Base-by-base conservation (phyloP, 2,797 vertebrate genomes). In the Hemitrygon akajei region DNA sequence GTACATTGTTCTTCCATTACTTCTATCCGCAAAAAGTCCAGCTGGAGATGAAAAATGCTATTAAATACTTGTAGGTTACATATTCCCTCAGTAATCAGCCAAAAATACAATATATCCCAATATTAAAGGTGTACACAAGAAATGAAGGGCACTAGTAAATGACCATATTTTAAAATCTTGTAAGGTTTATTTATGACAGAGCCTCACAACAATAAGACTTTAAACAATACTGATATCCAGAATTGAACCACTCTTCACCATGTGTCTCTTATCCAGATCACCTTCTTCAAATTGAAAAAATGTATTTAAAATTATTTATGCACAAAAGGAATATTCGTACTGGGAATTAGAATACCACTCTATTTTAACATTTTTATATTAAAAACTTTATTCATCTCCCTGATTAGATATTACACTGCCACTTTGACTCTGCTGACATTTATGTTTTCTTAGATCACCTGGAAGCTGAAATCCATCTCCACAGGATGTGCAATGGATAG, bases 381-480 rank as follows among this genome's bases (percentile, higher is more conserved):
- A 58, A 86, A 86, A 7, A 76, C 60, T 76, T 40, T 93, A 93
- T 25, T 76, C 91, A 73, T 76, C 27, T 75, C 86, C 86, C 40
- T 93, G 91, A 47, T 30, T 93, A 47, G 91, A 93, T 93, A 75
- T 2, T 37, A 93, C 27, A 76, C 47, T 76, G 25, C 22, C 71
- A 93, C 47, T 27, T 56, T 76, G 91, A 76, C 14, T 58, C 40
- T 93, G 91, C 25, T 93, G 91, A 93, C 91, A 93, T n/a, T 75
- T 93, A 56, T 93, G 91, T 76, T 93, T 93, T 56, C 73, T 93
- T 76, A 93, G 47, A 12, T 93, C 91, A 93, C 66, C 71, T 76
- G 91, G 91, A 76, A 93, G 91, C 69, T 93, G 69, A 93, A 93
- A 93, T 18, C 91, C 91, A 93, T 76, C 91, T 76, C 71, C 71